Evolutionary conservation across 2,113 vertebrate genomes (phyloP).

Genomic region (Sinosuthora webbiana): DNA sequence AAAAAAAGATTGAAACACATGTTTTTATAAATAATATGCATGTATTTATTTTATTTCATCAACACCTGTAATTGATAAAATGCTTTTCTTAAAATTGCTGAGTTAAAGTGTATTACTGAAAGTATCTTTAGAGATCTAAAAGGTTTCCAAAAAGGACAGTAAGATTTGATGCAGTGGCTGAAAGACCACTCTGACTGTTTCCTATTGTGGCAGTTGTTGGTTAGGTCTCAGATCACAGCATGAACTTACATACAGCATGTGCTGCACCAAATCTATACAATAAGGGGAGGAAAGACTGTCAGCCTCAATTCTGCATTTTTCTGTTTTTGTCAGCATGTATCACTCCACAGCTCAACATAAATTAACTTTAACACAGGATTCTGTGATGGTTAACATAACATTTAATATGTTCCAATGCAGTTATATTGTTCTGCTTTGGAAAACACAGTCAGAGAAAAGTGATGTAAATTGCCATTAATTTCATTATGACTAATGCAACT

Average conservation of each 20-base stretch:
- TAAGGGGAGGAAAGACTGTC: neutral
- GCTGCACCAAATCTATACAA: neutral
- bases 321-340: slow-evolving; percentile 6
- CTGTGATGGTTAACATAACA: slow-evolving; percentile 2
- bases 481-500: slow-evolving; percentile 52
- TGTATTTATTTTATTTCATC: neutral
- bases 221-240: neutral
- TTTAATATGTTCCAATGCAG: neutral
- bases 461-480: slow-evolving; percentile 19
- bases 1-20: neutral
- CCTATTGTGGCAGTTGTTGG: neutral
- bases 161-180: neutral
- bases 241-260: neutral
- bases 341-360: slow-evolving; percentile 27
- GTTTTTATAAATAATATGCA: neutral
- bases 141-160: neutral
- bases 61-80: neutral
- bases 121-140: neutral
- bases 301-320: slow-evolving; percentile 14
- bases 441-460: neutral
- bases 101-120: neutral
- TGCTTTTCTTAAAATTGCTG: neutral
- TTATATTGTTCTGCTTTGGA: slow-evolving; percentile 4
- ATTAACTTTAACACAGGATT: slow-evolving; percentile 42
- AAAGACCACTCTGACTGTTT: slow-evolving; percentile 1